phyloP scores from a whole-genome alignment of 2,113 vertebrate genomes.

The Chaetodon trifascialis region DNA sequence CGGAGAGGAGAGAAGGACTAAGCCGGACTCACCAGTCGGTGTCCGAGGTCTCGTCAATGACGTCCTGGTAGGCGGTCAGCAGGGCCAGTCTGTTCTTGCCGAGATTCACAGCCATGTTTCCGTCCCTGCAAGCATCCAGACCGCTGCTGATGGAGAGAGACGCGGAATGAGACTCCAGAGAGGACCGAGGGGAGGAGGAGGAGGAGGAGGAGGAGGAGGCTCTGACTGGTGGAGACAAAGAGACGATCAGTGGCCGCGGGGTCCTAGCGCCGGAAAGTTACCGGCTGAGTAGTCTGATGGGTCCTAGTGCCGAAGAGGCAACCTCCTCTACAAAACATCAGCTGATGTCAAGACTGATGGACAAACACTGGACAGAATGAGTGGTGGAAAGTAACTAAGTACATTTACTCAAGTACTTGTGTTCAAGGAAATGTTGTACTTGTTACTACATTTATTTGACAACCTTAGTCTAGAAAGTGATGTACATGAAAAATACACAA shows the following conservation, averaged over 20 bases:
- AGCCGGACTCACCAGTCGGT: slow-evolving; percentile 85
- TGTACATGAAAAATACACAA: too few species aligned
- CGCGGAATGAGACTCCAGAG: slow-evolving; percentile 63
- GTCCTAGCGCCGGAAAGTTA: slow-evolving; percentile 47
- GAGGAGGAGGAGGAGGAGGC: slow-evolving; percentile 49
- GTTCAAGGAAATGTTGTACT: too few species aligned
- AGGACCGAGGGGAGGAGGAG: slow-evolving; percentile 36
- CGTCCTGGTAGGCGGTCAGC: slow-evolving; percentile 87
- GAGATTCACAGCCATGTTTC: slow-evolving; percentile 88
- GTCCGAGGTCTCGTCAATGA: slow-evolving; percentile 84
- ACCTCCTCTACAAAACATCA: background rate
- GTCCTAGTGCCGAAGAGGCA: slow-evolving; percentile 3
- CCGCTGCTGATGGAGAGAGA: slow-evolving; percentile 78
- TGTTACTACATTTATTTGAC: too few species aligned
- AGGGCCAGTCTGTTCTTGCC: slow-evolving; percentile 85
- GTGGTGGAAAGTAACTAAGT: background rate
- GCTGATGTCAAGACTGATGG: background rate
- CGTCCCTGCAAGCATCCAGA: slow-evolving; percentile 82
- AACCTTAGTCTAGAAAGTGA: too few species aligned
- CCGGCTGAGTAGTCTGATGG: accelerated
- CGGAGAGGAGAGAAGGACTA: too few species aligned
- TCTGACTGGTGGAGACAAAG: slow-evolving; percentile 74
- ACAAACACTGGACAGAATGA: too few species aligned
- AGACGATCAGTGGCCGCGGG: slow-evolving; percentile 7
- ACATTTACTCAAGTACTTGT: background rate